Evolutionary conservation across 2,113 vertebrate species (phyloP), one percentile per base, ranked within the genome.

Genomic region (Sitta europaea): DNA sequence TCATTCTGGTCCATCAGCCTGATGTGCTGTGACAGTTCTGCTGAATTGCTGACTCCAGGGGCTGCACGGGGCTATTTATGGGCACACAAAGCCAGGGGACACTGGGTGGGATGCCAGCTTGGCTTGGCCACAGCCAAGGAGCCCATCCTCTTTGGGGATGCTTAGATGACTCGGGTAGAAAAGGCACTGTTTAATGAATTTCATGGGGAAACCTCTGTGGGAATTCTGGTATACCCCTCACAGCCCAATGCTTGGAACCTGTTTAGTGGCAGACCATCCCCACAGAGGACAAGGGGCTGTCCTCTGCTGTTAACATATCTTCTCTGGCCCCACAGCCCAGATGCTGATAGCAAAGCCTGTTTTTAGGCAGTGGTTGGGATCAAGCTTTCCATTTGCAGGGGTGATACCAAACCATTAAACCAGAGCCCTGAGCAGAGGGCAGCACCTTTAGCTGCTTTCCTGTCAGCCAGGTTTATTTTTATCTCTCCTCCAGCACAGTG

Each of bases 191-290:
- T 79, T 47, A 40, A 33, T 47, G 58, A 58, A 87, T 29, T 51
- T 62, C 6, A 2, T 1, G 13, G 36, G 38, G 29, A 85, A 57
- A 22, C 2, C 20, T 51, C 28, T 2, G 0, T 0, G 4, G 48
- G 71, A 48, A 38, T 58, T 74, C 29, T 29, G 43, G 2, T 73
- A 50, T 61, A 13, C 24, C 14, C n/a, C 31, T 65, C 1, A 0
- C 8, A 14, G 9, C 15, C 24, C 0, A 0, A 48, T 24, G 18
- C 11, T 6, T 51, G 2, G 0, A 7, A 59, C 18, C 45, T 57
- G 36, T 62, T 82, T 29, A 40, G 40, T 55, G 38, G 38, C 48
- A 62, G 38, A 13, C 8, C 8, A 28, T 42, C 48, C 33, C 27
- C 40, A 3, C 0, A 0, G 35, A 75, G 38, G 35, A 50, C 33